phyloP scores from a whole-genome alignment of 1,140 invertebrate genomes.

The Macrostomum lignano region DNA sequence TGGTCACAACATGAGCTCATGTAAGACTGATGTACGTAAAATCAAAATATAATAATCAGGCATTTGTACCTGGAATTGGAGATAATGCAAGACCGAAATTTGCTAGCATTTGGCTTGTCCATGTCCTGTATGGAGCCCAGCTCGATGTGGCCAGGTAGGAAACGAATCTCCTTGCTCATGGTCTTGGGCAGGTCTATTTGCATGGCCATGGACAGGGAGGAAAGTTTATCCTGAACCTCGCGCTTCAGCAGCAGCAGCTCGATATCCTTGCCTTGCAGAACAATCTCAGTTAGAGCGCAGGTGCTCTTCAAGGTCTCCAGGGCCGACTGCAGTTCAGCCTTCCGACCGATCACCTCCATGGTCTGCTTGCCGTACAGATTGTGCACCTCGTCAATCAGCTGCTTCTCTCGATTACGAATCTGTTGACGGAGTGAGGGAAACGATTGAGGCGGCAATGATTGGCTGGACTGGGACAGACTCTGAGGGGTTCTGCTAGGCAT shows the following conservation, averaged over 20 bases:
- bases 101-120: conserved; percentile 14
- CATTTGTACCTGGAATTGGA: too few species aligned
- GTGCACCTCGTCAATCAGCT: conserved; percentile 23
- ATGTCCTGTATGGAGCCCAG: conserved; percentile 17
- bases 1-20: too few species aligned
- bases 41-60: too few species aligned
- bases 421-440: too few species aligned
- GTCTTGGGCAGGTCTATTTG: conserved; percentile 16
- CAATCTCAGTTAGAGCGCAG: conserved; percentile 24
- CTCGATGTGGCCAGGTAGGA: conserved; percentile 17
- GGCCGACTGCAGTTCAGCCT: conserved; percentile 18
- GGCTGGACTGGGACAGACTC: too few species aligned
- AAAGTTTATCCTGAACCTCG: conserved; percentile 26
- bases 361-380: conserved; percentile 20
- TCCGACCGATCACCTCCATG: conserved; percentile 20
- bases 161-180: conserved; percentile 17
- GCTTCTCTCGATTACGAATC: conserved; percentile 20
- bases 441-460: too few species aligned
- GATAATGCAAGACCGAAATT: too few species aligned
- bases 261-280: conserved; percentile 27
- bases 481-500: too few species aligned
- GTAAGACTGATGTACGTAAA: too few species aligned
- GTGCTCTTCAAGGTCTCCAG: conserved; percentile 25
- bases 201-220: conserved; percentile 16
- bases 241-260: conserved; percentile 27